Evolutionary conservation across 2,113 vertebrate species (phyloP), one percentile per base, ranked within the genome.

Genomic region (Zeus faber): DNA sequence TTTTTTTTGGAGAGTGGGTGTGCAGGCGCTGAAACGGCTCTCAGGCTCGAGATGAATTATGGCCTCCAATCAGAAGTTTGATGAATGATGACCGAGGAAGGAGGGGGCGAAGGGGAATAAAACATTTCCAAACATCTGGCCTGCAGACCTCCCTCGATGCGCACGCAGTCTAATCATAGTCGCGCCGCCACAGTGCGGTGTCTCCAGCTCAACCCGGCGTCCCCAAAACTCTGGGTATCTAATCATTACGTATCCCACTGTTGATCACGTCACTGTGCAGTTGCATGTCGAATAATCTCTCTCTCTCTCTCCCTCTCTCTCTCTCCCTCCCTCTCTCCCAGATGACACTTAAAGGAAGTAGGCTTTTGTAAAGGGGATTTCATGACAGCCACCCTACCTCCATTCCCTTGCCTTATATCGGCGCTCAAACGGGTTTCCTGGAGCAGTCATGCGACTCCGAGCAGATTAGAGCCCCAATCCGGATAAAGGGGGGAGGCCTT

Each of bases 401-500:
- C 82, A 73, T 84, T 74, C 82, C 67, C 68, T 72, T 59, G 73
- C 61, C 67, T 82, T 82, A 84, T 86, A 82, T 90, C 88, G 85
- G 87, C 85, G 83, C 86, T 82, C 85, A 87, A 88, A 88, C 74
- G 76, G 85, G 87, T 81, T 91, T 89, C 88, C 89, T 88, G 85
- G 80, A 82, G 85, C 91, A 92, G 84, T 90, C 91, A 91, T 88
- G 90, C 90, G 85, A 88, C 88, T 85, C 88, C 79, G 85, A 91
- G 89, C 84, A 90, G 91, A 92, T 92, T 92, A 91, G 81, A 85
- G 72, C 68, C 72, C 52, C 87, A 91, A 92, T 92, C 90, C 89
- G 86, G 91, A 91, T 92, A 90, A 91, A 89, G 87, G 77, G 85
- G 87, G 77, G 85, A 68, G 71, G 84, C 88, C 89, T 91, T 92